Percentiles rank a stretch among this genome's conserved stretches.
Conservation (phyloP, 1,140 invertebrate genomes). For the Zaprionus ornatus region DNA sequence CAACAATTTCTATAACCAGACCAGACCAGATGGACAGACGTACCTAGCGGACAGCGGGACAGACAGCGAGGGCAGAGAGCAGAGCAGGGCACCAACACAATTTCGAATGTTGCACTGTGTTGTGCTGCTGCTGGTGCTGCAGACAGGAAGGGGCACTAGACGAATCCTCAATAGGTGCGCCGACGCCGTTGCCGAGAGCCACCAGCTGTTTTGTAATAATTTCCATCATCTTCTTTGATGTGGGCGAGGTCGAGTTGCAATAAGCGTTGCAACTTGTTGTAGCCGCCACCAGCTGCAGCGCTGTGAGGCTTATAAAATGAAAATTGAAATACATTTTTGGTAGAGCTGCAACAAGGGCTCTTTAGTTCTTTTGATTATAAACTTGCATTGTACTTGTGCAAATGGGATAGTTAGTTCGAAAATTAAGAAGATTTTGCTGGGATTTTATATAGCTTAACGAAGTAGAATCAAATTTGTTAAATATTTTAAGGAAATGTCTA, state of each 20-base stretch:
- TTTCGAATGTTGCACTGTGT: slow-evolving; percentile 42
- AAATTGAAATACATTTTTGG: not conserved
- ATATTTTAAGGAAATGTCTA: no score
- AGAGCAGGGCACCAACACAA: slow-evolving; percentile 5
- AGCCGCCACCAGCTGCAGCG: not conserved
- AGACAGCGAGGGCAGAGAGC: slow-evolving; percentile 37
- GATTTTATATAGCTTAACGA: not conserved
- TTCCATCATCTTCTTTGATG: slow-evolving; percentile 48
- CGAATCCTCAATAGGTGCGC: slow-evolving; percentile 70
- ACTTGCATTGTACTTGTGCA: not conserved
- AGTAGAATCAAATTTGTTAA: no score
- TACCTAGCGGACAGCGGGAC: slow-evolving; percentile 15
- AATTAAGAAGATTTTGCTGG: not conserved
- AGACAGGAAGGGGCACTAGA: slow-evolving; percentile 35
- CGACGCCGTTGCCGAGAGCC: slow-evolving; percentile 35
- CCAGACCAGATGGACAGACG: slow-evolving; percentile 22
- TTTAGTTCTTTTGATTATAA: not conserved
- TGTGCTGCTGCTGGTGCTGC: not conserved
- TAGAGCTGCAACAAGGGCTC: not conserved
- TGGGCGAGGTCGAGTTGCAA: slow-evolving; percentile 37
- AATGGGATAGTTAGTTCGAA: not conserved
- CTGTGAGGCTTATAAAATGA: not conserved
- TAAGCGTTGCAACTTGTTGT: slow-evolving; percentile 31
- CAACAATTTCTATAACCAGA: slow-evolving; percentile 62
- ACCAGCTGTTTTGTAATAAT: slow-evolving; percentile 70